Conservation (phyloP, 1,140 invertebrate species). For the Apis dorsata region DNA sequence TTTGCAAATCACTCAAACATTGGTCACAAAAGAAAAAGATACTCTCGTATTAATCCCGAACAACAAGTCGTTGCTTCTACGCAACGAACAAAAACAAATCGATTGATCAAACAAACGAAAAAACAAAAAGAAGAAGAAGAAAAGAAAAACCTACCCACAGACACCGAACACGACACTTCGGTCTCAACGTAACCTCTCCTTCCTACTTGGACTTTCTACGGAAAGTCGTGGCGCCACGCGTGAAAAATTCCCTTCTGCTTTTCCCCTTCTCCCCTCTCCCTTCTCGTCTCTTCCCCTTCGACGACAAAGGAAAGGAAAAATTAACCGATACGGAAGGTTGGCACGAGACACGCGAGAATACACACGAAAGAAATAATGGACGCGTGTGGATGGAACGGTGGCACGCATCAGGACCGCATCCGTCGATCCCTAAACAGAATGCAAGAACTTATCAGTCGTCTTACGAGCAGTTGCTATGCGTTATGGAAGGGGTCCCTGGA, state of each 20-base stretch:
- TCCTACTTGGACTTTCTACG: not conserved
- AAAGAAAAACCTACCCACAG: too few species aligned
- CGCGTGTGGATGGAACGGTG: not conserved
- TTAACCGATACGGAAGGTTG: too few species aligned
- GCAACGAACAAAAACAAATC: too few species aligned
- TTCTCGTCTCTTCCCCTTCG: not conserved
- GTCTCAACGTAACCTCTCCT: not conserved
- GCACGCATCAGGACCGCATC: constrained; percentile 6
- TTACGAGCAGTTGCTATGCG: constrained; percentile 69
- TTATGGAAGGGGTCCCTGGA: constrained; percentile 66
- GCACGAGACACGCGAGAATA: not conserved
- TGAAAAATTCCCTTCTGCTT: not conserved
- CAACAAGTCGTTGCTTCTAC: too few species aligned
- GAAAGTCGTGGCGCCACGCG: constrained; percentile 1
- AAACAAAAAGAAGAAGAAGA: too few species aligned
- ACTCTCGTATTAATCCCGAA: too few species aligned
- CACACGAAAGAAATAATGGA: too few species aligned
- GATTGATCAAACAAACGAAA: too few species aligned
- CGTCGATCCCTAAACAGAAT: constrained; percentile 49
- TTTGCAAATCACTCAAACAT: too few species aligned
- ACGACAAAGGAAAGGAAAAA: too few species aligned
- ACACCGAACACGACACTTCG: not conserved
- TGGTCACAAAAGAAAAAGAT: too few species aligned
- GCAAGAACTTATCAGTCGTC: constrained; percentile 63
- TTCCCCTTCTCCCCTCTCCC: not conserved